Conservation (phyloP, 2,113 vertebrate species). For the Geococcyx californianus region DNA sequence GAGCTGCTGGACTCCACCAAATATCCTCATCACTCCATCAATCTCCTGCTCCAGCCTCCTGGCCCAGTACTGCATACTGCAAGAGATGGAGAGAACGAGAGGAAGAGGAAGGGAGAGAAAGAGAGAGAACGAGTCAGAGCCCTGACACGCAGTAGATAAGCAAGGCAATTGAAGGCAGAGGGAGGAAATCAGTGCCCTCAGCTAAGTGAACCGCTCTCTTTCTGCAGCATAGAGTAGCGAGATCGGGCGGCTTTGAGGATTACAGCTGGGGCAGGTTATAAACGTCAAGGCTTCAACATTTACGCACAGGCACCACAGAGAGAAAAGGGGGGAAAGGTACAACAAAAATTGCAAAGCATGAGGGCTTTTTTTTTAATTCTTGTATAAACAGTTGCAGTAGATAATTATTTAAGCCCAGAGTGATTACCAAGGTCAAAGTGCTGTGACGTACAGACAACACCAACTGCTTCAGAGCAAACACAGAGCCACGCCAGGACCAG, state of each 20-base stretch:
- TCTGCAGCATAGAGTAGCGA: not conserved
- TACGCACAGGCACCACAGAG: not conserved
- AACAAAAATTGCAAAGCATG: not conserved
- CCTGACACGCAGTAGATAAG: conserved; percentile 65
- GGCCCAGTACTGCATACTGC: conserved; percentile 98
- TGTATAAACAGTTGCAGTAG: not conserved
- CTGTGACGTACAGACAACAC: not conserved
- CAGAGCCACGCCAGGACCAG: not conserved
- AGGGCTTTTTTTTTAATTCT: not conserved
- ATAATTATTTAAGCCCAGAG: not conserved
- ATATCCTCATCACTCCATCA: conserved; percentile 95
- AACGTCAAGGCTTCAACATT: not conserved
- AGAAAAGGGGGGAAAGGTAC: not conserved
- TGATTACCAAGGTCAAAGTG: not conserved
- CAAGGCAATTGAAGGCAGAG: not conserved
- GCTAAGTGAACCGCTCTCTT: not conserved
- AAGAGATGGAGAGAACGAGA: conserved; percentile 39
- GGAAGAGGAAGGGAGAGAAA: conserved; percentile 54
- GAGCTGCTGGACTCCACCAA: conserved; percentile 93
- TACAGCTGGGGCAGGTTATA: not conserved
- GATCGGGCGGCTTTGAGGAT: not conserved
- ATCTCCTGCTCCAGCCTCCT: conserved; percentile 96
- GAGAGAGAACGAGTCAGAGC: conserved; percentile 50
- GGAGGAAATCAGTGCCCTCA: not conserved
- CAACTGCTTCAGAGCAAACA: not conserved